These are phyloP conservation scores for Uloborus diversus DNA, from an alignment of 1,140 invertebrate species.

Conservation along the genomic window DNA sequence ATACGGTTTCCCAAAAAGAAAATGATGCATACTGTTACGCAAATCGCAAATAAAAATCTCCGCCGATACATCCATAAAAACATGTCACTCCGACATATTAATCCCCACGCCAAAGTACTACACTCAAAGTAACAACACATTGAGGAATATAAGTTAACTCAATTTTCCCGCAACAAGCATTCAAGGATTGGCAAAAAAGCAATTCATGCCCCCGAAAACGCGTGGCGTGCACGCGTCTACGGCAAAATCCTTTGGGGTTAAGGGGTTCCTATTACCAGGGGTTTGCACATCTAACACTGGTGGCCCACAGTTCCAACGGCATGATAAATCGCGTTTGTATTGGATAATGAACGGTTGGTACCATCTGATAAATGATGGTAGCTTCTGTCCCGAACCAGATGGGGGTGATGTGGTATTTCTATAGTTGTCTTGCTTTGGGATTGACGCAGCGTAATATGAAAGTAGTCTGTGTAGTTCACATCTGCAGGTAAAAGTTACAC, in stretches of 20 bases:
- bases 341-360: neutral
- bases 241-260: slow-evolving; percentile 9
- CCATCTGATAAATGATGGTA: slow-evolving; percentile 1
- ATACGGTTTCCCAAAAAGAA: too few species aligned
- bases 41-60: neutral
- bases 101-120: neutral
- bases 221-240: neutral
- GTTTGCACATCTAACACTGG: neutral
- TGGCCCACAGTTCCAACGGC: neutral
- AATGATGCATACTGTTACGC: too few species aligned
- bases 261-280: slow-evolving; percentile 21
- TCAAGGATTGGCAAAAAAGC: slow-evolving; percentile 4
- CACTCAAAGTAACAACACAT: neutral
- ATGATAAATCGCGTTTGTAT: neutral
- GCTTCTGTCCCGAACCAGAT: neutral
- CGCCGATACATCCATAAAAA: neutral
- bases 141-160: slow-evolving; percentile 22
- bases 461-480: too few species aligned
- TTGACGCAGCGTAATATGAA: too few species aligned
- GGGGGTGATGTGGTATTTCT: neutral
- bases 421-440: too few species aligned
- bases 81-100: neutral
- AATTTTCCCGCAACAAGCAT: slow-evolving; percentile 13
- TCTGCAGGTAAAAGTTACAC: too few species aligned
- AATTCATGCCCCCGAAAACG: slow-evolving; percentile 8